Conservation (phyloP, 2,888 invertebrate species). For the Ophioninae sp. region DNA sequence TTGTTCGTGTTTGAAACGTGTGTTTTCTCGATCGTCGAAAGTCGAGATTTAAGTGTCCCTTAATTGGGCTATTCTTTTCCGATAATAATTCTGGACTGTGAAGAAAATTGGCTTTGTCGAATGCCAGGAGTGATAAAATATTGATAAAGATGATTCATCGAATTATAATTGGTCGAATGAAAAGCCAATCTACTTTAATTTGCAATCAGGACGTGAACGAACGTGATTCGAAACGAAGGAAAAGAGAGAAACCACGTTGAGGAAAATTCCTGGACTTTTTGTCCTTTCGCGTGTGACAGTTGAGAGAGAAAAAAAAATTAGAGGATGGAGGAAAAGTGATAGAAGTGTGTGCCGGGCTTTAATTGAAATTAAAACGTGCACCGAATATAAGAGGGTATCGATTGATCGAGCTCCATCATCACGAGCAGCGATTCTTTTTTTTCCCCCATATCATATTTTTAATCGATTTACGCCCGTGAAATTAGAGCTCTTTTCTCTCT, state of each 20-base stretch:
- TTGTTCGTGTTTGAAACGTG: neutral
- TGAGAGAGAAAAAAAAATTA: neutral
- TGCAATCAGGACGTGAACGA: slow-evolving; percentile 17
- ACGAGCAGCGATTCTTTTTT: slow-evolving; percentile 34
- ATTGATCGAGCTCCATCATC: slow-evolving; percentile 37
- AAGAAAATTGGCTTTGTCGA: neutral
- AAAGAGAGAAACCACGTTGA: neutral
- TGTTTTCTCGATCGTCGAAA: neutral
- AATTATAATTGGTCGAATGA: slow-evolving; percentile 27
- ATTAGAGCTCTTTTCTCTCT: slow-evolving; percentile 12
- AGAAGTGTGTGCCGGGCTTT: slow-evolving; percentile 16
- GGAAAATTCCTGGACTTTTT: slow-evolving; percentile 24
- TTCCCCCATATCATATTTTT: slow-evolving; percentile 10
- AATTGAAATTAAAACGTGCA: slow-evolving; percentile 55
- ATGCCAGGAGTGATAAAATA: neutral
- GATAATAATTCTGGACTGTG: neutral
- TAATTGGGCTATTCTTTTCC: neutral
- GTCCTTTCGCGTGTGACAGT: slow-evolving; percentile 12
- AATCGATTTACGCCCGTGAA: slow-evolving; percentile 51
- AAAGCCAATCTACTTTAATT: slow-evolving; percentile 38
- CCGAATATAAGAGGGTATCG: slow-evolving; percentile 42
- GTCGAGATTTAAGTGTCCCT: neutral
- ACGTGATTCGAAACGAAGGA: slow-evolving; percentile 24
- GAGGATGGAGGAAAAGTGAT: neutral
- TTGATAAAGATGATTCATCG: slow-evolving; percentile 25